Evolutionary conservation across 1,140 invertebrate species (phyloP).

Genomic region (Mamestra configurata): DNA sequence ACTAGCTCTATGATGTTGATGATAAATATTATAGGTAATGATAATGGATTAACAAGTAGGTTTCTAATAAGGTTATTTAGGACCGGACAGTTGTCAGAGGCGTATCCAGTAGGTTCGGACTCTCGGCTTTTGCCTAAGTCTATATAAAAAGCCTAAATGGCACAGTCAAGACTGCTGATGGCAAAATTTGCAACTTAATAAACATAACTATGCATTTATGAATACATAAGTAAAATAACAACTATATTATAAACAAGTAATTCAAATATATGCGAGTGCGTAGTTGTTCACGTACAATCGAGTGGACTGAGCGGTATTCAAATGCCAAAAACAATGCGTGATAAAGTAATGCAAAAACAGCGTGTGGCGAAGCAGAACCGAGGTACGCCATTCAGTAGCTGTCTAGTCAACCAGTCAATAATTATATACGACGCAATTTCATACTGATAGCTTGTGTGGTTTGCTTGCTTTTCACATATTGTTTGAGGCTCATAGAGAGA

Average conservation of each 20-base stretch:
- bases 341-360: slow-evolving; percentile 28
- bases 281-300: slow-evolving; percentile 30
- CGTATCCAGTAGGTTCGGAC: too few species aligned
- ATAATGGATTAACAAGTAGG: too few species aligned
- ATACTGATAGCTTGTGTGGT: neutral
- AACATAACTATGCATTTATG: slow-evolving; percentile 33
- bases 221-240: slow-evolving; percentile 41
- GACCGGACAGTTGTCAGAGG: too few species aligned
- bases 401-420: slow-evolving; percentile 5
- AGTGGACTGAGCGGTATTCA: slow-evolving; percentile 33
- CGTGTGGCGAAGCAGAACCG: slow-evolving; percentile 12
- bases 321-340: slow-evolving; percentile 19
- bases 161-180: too few species aligned
- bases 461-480: neutral
- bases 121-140: too few species aligned
- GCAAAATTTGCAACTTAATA: slow-evolving; percentile 1
- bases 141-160: too few species aligned
- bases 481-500: neutral
- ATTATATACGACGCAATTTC: slow-evolving; percentile 17
- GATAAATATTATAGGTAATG: too few species aligned
- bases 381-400: neutral
- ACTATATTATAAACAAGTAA: slow-evolving; percentile 1
- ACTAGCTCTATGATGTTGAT: too few species aligned
- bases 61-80: too few species aligned
- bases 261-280: slow-evolving; percentile 36